Evolutionary conservation across 2,113 vertebrate genomes (phyloP).

Genomic region (Zapornia atra): DNA sequence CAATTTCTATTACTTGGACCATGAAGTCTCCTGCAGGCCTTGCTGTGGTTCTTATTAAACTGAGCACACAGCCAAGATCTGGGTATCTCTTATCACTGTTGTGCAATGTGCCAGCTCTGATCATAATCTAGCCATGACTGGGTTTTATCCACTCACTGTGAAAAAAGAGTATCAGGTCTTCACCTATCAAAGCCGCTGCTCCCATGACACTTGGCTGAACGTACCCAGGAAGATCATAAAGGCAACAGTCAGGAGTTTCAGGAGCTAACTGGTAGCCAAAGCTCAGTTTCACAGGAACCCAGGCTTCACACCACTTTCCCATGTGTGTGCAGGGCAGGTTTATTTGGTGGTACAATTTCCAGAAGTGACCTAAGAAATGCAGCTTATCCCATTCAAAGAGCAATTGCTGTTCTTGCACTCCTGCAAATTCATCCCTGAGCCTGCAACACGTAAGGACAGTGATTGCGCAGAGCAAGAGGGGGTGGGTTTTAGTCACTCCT

Average conservation of each 20-base stretch:
- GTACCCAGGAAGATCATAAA: neutral
- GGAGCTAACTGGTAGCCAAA: neutral
- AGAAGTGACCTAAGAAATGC: neutral
- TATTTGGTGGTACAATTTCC: neutral
- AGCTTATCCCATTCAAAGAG: neutral
- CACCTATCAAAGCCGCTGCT: neutral
- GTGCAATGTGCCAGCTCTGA: rapidly evolving
- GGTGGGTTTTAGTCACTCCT: neutral
- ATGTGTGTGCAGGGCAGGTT: neutral
- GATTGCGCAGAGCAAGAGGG: neutral
- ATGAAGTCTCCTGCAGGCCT: neutral
- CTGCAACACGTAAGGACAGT: rapidly evolving
- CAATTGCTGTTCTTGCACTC: neutral
- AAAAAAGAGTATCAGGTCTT: neutral
- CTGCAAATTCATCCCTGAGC: neutral
- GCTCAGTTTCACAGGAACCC: neutral
- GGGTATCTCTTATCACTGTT: neutral
- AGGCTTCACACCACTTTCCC: neutral
- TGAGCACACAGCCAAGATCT: neutral
- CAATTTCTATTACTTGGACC: neutral
- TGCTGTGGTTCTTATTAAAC: neutral
- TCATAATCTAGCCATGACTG: neutral
- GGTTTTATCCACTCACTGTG: neutral
- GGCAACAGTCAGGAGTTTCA: neutral
- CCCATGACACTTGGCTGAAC: neutral